A percentile compares a stretch with the other conserved stretches of the same genome.
Conservation (phyloP, 1,140 invertebrate genomes). For the Drosophila virilis region DNA sequence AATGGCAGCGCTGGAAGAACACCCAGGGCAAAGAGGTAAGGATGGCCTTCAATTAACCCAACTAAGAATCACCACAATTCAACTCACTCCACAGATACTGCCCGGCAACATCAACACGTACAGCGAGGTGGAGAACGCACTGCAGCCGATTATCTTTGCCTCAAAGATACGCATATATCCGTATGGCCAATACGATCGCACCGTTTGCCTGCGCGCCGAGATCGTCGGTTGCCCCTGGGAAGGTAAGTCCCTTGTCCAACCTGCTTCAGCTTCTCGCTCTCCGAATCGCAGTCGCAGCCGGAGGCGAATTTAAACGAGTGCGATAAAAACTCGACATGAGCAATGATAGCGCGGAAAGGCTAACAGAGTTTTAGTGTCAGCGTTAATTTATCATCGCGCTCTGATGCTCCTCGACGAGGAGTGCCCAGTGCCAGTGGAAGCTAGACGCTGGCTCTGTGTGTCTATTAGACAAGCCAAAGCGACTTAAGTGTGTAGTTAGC, state of each 20-base stretch:
- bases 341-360: conserved; percentile 71
- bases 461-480: conserved; percentile 48
- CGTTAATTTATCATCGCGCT: conserved; percentile 65
- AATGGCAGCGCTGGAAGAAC: conserved; percentile 93
- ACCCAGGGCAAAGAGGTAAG: conserved; percentile 90
- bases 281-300: conserved; percentile 4
- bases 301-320: conserved; percentile 47
- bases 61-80: not conserved
- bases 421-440: not conserved
- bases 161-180: conserved; percentile 95
- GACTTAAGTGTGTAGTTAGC: conserved; percentile 49
- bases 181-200: conserved; percentile 93
- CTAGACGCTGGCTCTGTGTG: not conserved
- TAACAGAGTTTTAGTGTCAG: conserved; percentile 80
- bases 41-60: not conserved
- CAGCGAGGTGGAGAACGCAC: conserved; percentile 89
- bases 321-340: conserved; percentile 66
- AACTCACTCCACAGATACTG: conserved; percentile 87
- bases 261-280: not conserved
- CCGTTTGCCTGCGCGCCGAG: conserved; percentile 96
- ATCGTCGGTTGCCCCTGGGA: conserved; percentile 94
- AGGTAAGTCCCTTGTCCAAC: conserved; percentile 86
- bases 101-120: conserved; percentile 95
- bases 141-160: conserved; percentile 94
- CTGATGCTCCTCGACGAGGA: conserved; percentile 1